These are phyloP conservation scores for Halocynthia aurantium DNA, from an alignment of 23 tunicate species.

Conservation along the genomic window DNA sequence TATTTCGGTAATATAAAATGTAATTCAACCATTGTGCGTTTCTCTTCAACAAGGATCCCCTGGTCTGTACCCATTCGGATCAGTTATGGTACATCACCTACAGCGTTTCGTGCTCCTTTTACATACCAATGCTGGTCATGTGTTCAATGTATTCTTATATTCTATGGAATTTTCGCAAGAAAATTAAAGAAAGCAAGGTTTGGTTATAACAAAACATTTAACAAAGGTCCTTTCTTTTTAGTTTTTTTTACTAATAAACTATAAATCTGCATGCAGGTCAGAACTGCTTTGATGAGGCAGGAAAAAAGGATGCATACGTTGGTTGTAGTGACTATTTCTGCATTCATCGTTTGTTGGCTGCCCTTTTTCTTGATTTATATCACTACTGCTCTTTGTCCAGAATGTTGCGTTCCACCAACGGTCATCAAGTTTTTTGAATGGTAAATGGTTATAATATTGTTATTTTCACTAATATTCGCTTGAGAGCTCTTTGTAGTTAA, in stretches of 20 bases:
- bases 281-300: not conserved
- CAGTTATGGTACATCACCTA: conserved; percentile 22
- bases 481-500: not conserved
- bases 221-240: not conserved
- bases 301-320: conserved; percentile 5
- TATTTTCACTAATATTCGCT: not conserved
- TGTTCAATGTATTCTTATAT: not conserved
- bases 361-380: conserved; percentile 29
- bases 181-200: conserved; percentile 4
- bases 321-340: conserved; percentile 5
- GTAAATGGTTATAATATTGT: not conserved
- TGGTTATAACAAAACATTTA: not conserved
- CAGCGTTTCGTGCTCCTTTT: conserved; percentile 29
- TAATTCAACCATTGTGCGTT: not conserved
- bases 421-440: conserved; percentile 28
- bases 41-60: not conserved
- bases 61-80: conserved; percentile 22
- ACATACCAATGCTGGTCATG: conserved; percentile 22
- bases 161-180: not conserved
- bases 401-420: conserved; percentile 15
- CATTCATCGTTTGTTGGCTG: conserved; percentile 31
- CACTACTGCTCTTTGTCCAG: conserved; percentile 7
- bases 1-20: no score
- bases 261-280: not conserved
- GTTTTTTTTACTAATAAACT: not conserved